Base-by-base conservation (phyloP, 2,113 vertebrate species). In the Orycteropus afer region DNA sequence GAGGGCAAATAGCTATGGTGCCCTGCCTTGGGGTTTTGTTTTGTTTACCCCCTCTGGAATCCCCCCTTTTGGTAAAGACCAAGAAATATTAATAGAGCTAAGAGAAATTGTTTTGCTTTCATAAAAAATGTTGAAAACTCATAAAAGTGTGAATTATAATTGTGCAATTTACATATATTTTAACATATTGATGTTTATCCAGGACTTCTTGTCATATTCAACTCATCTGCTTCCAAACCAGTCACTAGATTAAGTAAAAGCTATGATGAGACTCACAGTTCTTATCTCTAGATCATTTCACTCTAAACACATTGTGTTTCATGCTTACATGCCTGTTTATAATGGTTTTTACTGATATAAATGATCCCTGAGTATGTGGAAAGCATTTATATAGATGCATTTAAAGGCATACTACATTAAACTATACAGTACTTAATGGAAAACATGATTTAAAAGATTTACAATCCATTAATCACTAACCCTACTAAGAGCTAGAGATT, bases 341-440 rank as follows among this genome's bases (percentile, higher is more conserved):
- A 96, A 98, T 84, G 51, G 3, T 97, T 96, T 97, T 96, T 94
- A 97, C 94, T 97, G 94, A 97, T 98, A 92, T 89, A 89, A 97
- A 98, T 97, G 87, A 95, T 96, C 80, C 96, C 96, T 45, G 86
- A 85, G 96, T 97, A 93, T 65, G 90, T 86, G 82, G 93, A 96
- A 97, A 96, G 97, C 95, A 95, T 93, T 93, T 95, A 93, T 96
- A 81, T 96, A 97, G 96, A 86, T 96, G 81, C 89, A 91, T 93
- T 97, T 98, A 97, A 97, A 98, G 94, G 71, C 82, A 95, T 69
- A 94, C 34, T 47, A 53, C 69, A 51, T 96, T 89, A 82, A 78
- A 61, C 13, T 12, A 29, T n/a, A 45, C 15, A 80, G 55, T 90
- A 59, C 55, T 93, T 93, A 71, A 18, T 96, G 91, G 86, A 90